phyloP scores from a whole-genome alignment of 2,797 vertebrate species.

The Pantherophis alleghaniensis region DNA sequence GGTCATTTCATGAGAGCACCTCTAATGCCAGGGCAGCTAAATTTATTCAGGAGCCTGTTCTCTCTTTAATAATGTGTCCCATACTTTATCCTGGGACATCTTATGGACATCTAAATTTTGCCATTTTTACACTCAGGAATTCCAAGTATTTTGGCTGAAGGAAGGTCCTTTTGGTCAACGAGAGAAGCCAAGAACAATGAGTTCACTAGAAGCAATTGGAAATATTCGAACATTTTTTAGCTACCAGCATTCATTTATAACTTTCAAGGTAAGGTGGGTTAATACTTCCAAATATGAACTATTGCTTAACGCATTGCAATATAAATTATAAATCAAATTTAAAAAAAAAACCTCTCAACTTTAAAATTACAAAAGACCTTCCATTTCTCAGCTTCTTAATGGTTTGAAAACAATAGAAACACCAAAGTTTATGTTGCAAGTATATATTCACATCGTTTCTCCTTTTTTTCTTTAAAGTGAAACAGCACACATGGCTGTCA shows the following conservation, averaged over 20 bases:
- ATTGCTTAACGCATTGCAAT: too few relatives aligned
- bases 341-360: too few relatives aligned
- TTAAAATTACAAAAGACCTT: background rate
- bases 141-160: background rate
- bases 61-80: background rate
- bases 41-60: background rate
- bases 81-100: background rate
- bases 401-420: background rate
- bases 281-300: background rate
- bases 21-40: background rate
- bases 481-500: too few relatives aligned
- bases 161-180: background rate
- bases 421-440: background rate
- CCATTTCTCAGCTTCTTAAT: background rate
- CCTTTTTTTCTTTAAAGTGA: too few relatives aligned
- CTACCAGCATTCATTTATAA: conserved; percentile 82
- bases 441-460: too few relatives aligned
- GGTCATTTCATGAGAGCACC: background rate
- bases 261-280: conserved; percentile 83
- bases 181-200: conserved; percentile 58
- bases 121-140: background rate
- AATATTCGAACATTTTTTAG: conserved; percentile 75
- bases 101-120: background rate
- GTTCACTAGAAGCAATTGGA: conserved; percentile 41
- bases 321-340: too few relatives aligned